Percentiles rank a stretch among this genome's conserved stretches.
phyloP scores from a whole-genome alignment of 2,888 invertebrate genomes.

The Elysia crispata region DNA sequence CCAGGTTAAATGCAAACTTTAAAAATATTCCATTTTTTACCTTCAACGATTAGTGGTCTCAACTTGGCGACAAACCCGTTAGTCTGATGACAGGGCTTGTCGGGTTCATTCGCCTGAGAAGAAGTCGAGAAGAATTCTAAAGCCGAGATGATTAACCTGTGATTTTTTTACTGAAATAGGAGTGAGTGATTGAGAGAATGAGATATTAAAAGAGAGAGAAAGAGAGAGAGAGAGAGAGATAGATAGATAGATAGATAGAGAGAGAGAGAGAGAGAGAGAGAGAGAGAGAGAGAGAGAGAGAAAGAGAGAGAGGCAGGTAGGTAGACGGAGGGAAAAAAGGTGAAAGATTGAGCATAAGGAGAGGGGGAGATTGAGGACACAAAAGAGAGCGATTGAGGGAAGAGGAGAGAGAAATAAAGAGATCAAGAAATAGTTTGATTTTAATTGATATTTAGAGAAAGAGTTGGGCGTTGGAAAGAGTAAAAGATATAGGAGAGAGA shows the following conservation, averaged over 20 bases:
- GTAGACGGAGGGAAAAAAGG: not conserved
- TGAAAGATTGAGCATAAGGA: not conserved
- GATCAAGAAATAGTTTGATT: too few relatives aligned
- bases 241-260: constrained; percentile 15
- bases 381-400: not conserved
- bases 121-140: too few relatives aligned
- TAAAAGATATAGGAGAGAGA: not conserved
- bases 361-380: not conserved
- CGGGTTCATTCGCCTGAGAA: too few relatives aligned
- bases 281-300: constrained; percentile 5
- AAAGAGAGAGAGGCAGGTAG: not conserved
- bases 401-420: not conserved
- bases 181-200: not conserved
- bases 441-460: too few relatives aligned
- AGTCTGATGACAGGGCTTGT: too few relatives aligned
- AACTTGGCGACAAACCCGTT: too few relatives aligned
- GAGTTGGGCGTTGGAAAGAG: too few relatives aligned
- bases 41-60: too few relatives aligned
- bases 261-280: not conserved
- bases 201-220: constrained; percentile 1
- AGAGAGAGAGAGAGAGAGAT: constrained; percentile 30
- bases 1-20: too few relatives aligned
- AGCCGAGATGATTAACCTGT: too few relatives aligned
- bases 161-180: too few relatives aligned
- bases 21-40: too few relatives aligned